Evolutionary conservation across 2,888 invertebrate genomes (phyloP).

Genomic region (Leptinotarsa peninsularis): DNA sequence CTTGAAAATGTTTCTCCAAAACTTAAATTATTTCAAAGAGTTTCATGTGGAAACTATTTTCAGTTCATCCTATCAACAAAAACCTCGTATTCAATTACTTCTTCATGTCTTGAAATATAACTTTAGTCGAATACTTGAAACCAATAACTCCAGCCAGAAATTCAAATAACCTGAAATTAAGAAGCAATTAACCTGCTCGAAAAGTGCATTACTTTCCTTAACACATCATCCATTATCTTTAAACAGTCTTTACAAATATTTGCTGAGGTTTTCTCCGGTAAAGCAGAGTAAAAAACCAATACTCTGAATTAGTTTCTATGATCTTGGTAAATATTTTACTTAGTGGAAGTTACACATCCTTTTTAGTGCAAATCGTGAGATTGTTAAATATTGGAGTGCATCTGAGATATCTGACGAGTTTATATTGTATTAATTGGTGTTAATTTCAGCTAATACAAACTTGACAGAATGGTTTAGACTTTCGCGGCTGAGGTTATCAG

Average conservation of each 20-base stretch:
- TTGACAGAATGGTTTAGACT: too few species aligned
- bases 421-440: too few species aligned
- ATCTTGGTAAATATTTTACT: slow-evolving; percentile 35
- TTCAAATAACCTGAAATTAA: neutral
- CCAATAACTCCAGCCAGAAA: neutral
- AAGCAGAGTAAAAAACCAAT: slow-evolving; percentile 37
- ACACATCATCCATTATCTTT: slow-evolving; percentile 6
- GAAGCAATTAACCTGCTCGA: neutral
- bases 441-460: too few species aligned
- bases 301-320: slow-evolving; percentile 45
- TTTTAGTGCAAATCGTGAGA: slow-evolving; percentile 48
- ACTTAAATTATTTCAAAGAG: too few species aligned
- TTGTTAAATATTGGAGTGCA: slow-evolving; percentile 51
- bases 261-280: slow-evolving; percentile 10
- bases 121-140: too few species aligned
- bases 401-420: too few species aligned
- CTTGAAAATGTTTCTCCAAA: too few species aligned
- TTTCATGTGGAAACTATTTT: too few species aligned
- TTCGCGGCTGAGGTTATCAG: too few species aligned
- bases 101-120: too few species aligned
- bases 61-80: too few species aligned
- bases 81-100: too few species aligned
- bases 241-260: slow-evolving; percentile 26
- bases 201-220: neutral
- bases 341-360: slow-evolving; percentile 47